phyloP scores from a whole-genome alignment of 2,888 invertebrate species.

The Lathronympha strigana region DNA sequence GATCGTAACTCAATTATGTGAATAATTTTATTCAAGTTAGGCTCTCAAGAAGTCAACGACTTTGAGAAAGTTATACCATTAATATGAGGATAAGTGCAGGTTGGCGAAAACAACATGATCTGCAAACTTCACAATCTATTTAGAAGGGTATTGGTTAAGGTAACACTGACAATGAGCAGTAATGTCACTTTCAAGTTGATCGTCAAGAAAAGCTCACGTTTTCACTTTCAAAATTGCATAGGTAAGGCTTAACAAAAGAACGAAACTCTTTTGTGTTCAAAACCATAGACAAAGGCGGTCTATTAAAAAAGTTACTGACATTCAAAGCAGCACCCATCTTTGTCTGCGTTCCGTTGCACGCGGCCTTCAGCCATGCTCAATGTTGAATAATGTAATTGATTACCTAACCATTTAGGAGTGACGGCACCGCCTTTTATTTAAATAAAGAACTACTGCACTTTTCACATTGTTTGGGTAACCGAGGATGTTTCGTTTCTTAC shows the following conservation, averaged over 20 bases:
- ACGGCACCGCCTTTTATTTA: constrained; percentile 37
- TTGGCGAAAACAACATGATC: constrained; percentile 10
- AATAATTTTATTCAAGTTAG: constrained; percentile 30
- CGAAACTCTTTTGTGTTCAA: constrained; percentile 18
- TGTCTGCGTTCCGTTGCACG: constrained; percentile 43
- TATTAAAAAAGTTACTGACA: constrained; percentile 38
- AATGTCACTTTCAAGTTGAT: not conserved
- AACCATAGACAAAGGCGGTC: constrained; percentile 36
- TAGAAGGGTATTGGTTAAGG: not conserved
- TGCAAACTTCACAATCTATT: constrained; percentile 1
- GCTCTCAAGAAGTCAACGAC: constrained; percentile 37
- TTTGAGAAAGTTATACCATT: constrained; percentile 17
- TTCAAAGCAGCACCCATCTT: constrained; percentile 47
- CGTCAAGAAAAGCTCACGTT: constrained; percentile 7
- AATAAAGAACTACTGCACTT: constrained; percentile 30
- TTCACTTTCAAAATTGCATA: constrained; percentile 19
- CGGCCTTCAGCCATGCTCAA: constrained; percentile 48
- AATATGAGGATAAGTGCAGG: constrained; percentile 7
- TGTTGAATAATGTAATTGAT: constrained; percentile 52
- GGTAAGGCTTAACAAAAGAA: constrained; percentile 10
- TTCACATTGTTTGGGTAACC: constrained; percentile 38
- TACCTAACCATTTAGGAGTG: constrained; percentile 46
- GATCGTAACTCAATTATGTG: constrained; percentile 30
- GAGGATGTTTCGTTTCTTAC: constrained; percentile 34
- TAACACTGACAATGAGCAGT: constrained; percentile 1